These are phyloP conservation scores for Tonatia bakeri DNA, from an alignment of 2,113 vertebrate species.

Conservation along the genomic window DNA sequence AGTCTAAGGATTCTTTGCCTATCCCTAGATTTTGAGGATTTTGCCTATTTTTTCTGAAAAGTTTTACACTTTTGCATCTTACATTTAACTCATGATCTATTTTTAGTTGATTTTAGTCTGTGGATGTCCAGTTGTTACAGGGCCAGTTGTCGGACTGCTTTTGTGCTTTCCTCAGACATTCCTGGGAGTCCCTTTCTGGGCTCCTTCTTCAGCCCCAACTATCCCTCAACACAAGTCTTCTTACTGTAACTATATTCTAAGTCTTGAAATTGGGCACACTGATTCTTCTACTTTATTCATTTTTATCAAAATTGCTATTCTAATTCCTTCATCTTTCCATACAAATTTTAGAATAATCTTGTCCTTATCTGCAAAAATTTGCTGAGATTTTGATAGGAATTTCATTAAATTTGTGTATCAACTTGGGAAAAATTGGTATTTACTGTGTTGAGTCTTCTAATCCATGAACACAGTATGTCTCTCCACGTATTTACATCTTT, in stretches of 20 bases:
- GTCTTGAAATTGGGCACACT: neutral
- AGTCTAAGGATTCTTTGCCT: neutral
- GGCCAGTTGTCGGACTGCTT: neutral
- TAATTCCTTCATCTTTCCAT: neutral
- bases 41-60: neutral
- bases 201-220: neutral
- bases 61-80: neutral
- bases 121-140: neutral
- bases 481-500: neutral
- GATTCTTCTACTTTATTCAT: neutral
- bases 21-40: neutral
- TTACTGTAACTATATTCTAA: neutral
- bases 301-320: neutral
- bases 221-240: neutral
- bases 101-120: neutral
- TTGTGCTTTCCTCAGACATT: neutral
- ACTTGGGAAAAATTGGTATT: neutral
- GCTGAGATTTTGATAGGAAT: neutral
- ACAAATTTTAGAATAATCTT: neutral
- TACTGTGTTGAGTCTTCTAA: neutral
- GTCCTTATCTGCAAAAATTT: neutral
- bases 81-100: neutral
- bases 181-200: neutral
- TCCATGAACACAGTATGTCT: neutral
- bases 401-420: neutral